Base-by-base conservation (phyloP, 2,888 invertebrate genomes). In the Torymus tubicola region DNA sequence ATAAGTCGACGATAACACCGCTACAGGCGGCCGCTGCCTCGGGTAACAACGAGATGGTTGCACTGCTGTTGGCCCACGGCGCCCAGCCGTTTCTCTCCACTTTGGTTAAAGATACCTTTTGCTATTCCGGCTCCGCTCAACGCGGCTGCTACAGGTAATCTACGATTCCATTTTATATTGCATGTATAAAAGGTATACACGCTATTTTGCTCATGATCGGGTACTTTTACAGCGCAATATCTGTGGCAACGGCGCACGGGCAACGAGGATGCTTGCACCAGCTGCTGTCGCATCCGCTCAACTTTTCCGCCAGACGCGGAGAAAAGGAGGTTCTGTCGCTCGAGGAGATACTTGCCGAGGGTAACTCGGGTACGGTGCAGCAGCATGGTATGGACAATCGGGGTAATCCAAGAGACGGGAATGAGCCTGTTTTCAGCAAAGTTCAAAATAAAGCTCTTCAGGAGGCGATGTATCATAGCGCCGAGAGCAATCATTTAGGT, bases 401-500 rank as follows among this genome's bases (percentile, higher is more conserved):
- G 90, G 87, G 85, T 55, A 85, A 86, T 80, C 87, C 87, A 61
- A 85, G 87, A 67, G 89, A 90, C 74, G 87, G 87, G 14, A 89
- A 90, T 61, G 91, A 91, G 78, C 89, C 90, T 64, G 90, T 88
- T 16, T 90, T 96, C 87, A 96, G 94, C 85, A 97, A 97, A 91
- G 93, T 94, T 53, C 97, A 97, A 91, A 94, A 96, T 84, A 95
- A 96, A 85, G 95, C 96, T 63, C 92, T 97, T 79, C 97, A 97
- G 88, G 97, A 98, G 91, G 97, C 98, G 24, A 96, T 98, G 96
- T 98, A 98, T 89, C 97, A 97, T 88, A 96, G 97, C 82, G 96
- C 97, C 0, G 98, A 98, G 91, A 97, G 96, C 89, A 96, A 97
- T 87, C 96, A 97, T 90, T 92, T 97, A 86, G 95, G 95, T 95